Percentiles rank a stretch among this genome's conserved stretches.
These are phyloP conservation scores for Leptoteleia sp. DNA, from an alignment of 1,140 invertebrate species.

Conservation along the genomic window DNA sequence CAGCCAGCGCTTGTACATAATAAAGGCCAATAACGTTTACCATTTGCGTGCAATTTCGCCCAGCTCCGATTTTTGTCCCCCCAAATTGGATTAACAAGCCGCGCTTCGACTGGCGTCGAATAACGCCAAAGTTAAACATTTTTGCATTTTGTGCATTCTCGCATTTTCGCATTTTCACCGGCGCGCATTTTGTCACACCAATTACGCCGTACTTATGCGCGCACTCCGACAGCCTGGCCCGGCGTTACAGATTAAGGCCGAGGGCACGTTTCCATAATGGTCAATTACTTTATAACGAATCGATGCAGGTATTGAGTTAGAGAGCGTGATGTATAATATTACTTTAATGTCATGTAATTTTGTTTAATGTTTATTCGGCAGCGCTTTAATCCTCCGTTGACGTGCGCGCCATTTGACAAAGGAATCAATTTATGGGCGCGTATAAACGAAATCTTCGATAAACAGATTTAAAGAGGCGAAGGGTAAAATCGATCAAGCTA, in stretches of 20 bases:
- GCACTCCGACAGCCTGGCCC: too few species aligned
- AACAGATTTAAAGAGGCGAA: not conserved
- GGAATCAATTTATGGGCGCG: slow-evolving; percentile 10
- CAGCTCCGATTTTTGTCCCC: too few species aligned
- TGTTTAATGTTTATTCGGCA: slow-evolving; percentile 3
- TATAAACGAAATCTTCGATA: not conserved
- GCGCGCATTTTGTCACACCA: too few species aligned
- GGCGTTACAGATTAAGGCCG: not conserved
- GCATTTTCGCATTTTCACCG: too few species aligned
- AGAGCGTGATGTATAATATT: slow-evolving; percentile 1
- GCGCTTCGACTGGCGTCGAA: too few species aligned
- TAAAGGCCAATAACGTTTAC: too few species aligned
- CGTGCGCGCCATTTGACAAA: not conserved
- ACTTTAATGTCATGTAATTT: not conserved
- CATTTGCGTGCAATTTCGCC: too few species aligned
- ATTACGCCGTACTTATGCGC: too few species aligned
- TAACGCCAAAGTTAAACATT: too few species aligned
- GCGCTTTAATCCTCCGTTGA: slow-evolving; percentile 2
- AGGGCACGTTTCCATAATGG: not conserved
- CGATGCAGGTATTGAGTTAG: not conserved
- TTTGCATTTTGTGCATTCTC: too few species aligned
- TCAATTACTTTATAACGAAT: not conserved
- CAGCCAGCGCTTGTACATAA: too few species aligned
- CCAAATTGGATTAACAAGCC: too few species aligned
- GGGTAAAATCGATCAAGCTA: not conserved